These are phyloP conservation scores for Agapostemon virescens DNA, from an alignment of 2,888 invertebrate genomes.

Conservation along the genomic window DNA sequence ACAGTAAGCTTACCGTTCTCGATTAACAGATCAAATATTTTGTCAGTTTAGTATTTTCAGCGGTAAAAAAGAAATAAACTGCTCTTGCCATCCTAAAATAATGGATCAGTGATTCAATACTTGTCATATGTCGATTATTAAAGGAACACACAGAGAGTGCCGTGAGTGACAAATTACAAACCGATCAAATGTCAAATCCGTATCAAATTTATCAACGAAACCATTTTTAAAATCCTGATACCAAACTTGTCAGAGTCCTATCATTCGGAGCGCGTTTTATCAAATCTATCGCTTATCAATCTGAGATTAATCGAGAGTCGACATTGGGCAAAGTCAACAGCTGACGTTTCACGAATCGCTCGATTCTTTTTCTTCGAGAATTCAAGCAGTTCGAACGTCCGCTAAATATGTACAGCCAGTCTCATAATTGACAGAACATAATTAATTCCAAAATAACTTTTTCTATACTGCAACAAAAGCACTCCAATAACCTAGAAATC, in stretches of 20 bases:
- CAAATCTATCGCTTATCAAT: not conserved
- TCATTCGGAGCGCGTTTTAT: not conserved
- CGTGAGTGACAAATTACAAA: not conserved
- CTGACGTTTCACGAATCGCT: too few relatives aligned
- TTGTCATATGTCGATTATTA: not conserved
- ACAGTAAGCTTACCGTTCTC: too few relatives aligned
- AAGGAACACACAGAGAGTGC: not conserved
- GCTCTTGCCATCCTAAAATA: not conserved
- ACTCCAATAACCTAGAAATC: too few relatives aligned
- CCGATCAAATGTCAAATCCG: not conserved
- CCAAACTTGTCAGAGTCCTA: not conserved
- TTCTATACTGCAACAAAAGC: too few relatives aligned
- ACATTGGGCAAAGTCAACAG: conserved; percentile 2
- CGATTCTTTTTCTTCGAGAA: not conserved
- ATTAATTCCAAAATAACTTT: too few relatives aligned
- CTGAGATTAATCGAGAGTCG: not conserved
- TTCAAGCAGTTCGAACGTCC: not conserved
- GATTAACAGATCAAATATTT: too few relatives aligned
- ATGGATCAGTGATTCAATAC: not conserved
- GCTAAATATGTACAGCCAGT: not conserved
- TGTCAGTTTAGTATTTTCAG: not conserved
- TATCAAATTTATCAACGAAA: not conserved
- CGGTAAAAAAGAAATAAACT: not conserved
- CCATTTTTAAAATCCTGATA: not conserved
- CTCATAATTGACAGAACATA: not conserved